These are phyloP conservation scores for Frieseomelitta varia DNA, from an alignment of 1,140 invertebrate species.

Conservation along the genomic window DNA sequence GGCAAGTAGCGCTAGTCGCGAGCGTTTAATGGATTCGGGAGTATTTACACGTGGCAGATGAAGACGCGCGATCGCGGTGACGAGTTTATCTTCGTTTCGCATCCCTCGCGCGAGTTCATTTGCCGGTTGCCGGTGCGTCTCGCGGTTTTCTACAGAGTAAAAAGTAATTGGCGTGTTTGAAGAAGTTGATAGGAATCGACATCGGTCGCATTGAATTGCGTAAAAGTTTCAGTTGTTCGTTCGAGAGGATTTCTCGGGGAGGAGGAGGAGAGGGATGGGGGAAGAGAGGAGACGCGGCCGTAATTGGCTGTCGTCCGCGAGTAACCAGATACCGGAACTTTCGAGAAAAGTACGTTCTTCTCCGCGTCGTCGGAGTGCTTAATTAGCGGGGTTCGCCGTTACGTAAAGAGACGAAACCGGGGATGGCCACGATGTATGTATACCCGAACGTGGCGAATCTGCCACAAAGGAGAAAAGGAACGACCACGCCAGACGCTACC, in stretches of 20 bases:
- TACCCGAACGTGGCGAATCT: neutral
- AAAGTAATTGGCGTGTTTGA: neutral
- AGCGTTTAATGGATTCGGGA: conserved; percentile 21
- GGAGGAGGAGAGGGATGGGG: neutral
- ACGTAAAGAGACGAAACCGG: conserved; percentile 46
- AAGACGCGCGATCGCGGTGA: neutral
- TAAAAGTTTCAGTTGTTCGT: neutral
- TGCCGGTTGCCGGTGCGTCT: neutral
- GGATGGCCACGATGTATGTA: neutral
- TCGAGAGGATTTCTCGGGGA: neutral
- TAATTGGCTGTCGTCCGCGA: conserved; percentile 22
- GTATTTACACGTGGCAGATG: conserved; percentile 20
- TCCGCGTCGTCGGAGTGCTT: neutral
- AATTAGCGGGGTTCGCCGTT: conserved; percentile 42
- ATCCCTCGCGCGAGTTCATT: conserved; percentile 1
- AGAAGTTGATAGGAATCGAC: neutral
- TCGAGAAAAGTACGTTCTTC: conserved; percentile 5
- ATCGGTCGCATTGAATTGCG: neutral
- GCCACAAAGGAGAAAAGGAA: conserved; percentile 55
- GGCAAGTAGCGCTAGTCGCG: conserved; percentile 1
- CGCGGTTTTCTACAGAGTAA: neutral
- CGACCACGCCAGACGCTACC: conserved; percentile 6
- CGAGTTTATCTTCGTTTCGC: conserved; percentile 20
- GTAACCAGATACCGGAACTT: conserved; percentile 4
- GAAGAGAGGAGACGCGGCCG: neutral